Evolutionary conservation across 2,888 invertebrate species (phyloP), one percentile per base, ranked within the genome.

Genomic region (Eledone cirrhosa): DNA sequence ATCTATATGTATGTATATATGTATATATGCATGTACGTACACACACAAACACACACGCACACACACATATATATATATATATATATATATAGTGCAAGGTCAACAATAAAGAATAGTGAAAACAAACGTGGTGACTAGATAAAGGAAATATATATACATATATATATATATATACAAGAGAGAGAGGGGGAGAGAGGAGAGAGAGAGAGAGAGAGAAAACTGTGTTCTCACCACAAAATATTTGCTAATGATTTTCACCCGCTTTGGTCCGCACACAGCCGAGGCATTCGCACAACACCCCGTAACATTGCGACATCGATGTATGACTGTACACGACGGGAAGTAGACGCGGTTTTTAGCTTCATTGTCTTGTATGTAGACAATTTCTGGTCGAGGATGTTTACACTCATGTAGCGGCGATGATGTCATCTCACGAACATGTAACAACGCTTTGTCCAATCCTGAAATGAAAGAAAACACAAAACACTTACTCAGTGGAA

Each of bases 241-340:
- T 77, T 95, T 92, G 67, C 94, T 93, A 80, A 97, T 94, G 84
- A 93, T 92, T 85, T 93, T 93, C 53, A 94, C 94, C 19, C 93
- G 93, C 88, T 95, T 94, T 0, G 96, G 94, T 22, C 94, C 94
- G 91, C 97, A 97, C 69, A 94, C 94, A 41, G 75, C 47, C 81
- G 94, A 93, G 0, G 93, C 91, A 81, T 94, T 94, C 81, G 92
- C 92, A 90, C 97, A 97, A 91, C 97, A 97, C 78, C 97, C 97
- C 29, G 95, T 94, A 91, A 96, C 95, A 84, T 95, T 95, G 19
- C 94, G 94, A 90, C 97, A 97, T 82, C 95, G 94, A 89, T 97
- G 95, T 78, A 97, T 92, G 78, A 95, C 93, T 24, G 96, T 96
- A 89, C 96, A 97, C 77, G 95, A 94, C 0, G 97, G 97, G 86